Percentiles rank a stretch among this genome's conserved stretches.
Evolutionary conservation across 2,888 invertebrate genomes (phyloP).

Genomic region (Xestia ashworthii): DNA sequence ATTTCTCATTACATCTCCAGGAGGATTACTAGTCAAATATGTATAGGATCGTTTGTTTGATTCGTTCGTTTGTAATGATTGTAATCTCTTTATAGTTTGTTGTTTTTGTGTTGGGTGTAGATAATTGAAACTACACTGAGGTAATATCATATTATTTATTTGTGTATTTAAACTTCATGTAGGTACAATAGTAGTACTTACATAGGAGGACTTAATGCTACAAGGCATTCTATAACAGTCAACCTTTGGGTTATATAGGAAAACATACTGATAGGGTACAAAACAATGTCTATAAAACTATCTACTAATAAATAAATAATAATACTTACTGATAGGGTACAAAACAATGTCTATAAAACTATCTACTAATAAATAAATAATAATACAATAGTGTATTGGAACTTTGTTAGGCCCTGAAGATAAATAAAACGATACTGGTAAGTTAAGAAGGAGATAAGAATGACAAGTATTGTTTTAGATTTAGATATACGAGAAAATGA

Average conservation of each 20-base stretch:
- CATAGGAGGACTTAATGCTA: too few relatives aligned
- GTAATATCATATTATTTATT: neutral
- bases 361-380: too few relatives aligned
- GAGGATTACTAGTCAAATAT: conserved; percentile 44
- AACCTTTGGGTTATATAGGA: too few relatives aligned
- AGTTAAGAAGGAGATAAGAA: neutral
- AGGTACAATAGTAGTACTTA: too few relatives aligned
- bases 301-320: too few relatives aligned
- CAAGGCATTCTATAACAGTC: too few relatives aligned
- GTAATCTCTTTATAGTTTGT: conserved; percentile 4
- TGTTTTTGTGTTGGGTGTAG: neutral
- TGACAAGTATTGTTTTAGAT: neutral
- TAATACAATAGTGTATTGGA: neutral
- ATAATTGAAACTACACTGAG: neutral
- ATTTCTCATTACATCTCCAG: conserved; percentile 1
- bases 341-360: too few relatives aligned
- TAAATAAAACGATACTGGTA: neutral
- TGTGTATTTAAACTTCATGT: too few relatives aligned
- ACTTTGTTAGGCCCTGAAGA: neutral
- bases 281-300: too few relatives aligned
- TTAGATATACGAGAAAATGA: neutral
- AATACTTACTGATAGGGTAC: too few relatives aligned
- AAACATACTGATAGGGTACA: too few relatives aligned
- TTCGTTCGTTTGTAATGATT: conserved; percentile 27
- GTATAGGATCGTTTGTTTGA: conserved; percentile 18